Percentiles rank a stretch among this genome's conserved stretches.
Conservation (phyloP, 2,888 invertebrate species). For the Cephus spinipes region DNA sequence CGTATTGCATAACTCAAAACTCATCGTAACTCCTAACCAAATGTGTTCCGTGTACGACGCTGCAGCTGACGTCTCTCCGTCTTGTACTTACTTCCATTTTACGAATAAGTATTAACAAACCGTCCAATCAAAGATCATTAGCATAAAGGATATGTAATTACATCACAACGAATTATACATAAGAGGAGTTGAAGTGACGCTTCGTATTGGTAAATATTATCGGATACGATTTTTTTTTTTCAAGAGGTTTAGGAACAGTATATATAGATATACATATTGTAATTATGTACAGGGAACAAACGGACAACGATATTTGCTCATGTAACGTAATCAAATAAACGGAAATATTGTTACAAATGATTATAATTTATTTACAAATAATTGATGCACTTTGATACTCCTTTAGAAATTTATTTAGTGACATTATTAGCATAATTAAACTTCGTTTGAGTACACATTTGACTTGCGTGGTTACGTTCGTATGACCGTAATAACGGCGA, state of each 20-base stretch:
- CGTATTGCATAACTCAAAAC: conserved; percentile 32
- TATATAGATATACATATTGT: conserved; percentile 36
- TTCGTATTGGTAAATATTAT: conserved; percentile 14
- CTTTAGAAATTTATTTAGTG: neutral
- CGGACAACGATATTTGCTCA: conserved; percentile 48
- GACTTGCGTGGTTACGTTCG: neutral
- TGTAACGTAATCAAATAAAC: conserved; percentile 55
- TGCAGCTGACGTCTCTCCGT: conserved; percentile 15
- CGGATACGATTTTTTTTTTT: conserved; percentile 20
- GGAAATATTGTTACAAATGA: conserved; percentile 40
- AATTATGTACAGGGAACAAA: conserved; percentile 54
- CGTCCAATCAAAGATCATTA: conserved; percentile 46
- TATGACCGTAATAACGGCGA: neutral
- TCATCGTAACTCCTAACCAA: conserved; percentile 47
- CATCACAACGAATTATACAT: conserved; percentile 5
- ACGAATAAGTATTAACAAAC: conserved; percentile 35
- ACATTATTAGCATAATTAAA: neutral
- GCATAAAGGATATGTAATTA: conserved; percentile 15
- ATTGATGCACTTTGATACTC: neutral
- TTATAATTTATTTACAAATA: neutral
- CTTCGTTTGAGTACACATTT: neutral
- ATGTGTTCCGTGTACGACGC: conserved; percentile 48
- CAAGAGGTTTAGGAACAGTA: conserved; percentile 42
- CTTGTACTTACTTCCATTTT: conserved; percentile 25
- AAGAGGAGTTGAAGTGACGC: conserved; percentile 11